Conservation (phyloP, 2,888 invertebrate genomes). For the Syrista parreyssii region DNA sequence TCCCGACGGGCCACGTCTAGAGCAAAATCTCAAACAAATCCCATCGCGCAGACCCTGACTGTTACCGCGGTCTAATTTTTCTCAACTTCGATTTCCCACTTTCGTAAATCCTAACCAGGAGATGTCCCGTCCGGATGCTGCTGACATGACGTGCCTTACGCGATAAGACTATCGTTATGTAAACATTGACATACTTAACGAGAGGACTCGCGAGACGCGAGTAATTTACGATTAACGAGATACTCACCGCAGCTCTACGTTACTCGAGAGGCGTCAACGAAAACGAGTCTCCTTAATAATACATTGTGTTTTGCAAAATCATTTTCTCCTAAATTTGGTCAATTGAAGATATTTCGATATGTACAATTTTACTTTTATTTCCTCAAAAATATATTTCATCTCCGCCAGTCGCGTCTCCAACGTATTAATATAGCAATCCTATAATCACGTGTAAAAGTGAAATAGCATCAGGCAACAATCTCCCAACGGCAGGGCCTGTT, state of each 20-base stretch:
- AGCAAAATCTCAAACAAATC: not conserved
- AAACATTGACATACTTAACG: slow-evolving; percentile 61
- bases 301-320: not conserved
- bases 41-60: not conserved
- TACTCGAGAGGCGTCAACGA: not conserved
- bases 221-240: slow-evolving; percentile 54
- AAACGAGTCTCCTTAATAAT: not conserved
- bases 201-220: slow-evolving; percentile 40
- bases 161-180: slow-evolving; percentile 42
- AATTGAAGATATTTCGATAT: not conserved
- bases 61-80: not conserved
- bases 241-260: slow-evolving; percentile 10
- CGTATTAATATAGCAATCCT: not conserved
- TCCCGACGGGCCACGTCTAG: not conserved
- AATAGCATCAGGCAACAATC: not conserved
- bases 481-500: not conserved
- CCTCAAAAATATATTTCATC: not conserved
- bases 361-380: not conserved
- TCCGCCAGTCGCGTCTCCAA: not conserved
- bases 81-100: not conserved
- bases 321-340: not conserved
- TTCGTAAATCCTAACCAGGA: not conserved
- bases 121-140: slow-evolving; percentile 35
- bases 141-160: slow-evolving; percentile 22
- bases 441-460: not conserved